Base-by-base conservation (phyloP, 2,113 vertebrate species). In the Trachemys scripta region DNA sequence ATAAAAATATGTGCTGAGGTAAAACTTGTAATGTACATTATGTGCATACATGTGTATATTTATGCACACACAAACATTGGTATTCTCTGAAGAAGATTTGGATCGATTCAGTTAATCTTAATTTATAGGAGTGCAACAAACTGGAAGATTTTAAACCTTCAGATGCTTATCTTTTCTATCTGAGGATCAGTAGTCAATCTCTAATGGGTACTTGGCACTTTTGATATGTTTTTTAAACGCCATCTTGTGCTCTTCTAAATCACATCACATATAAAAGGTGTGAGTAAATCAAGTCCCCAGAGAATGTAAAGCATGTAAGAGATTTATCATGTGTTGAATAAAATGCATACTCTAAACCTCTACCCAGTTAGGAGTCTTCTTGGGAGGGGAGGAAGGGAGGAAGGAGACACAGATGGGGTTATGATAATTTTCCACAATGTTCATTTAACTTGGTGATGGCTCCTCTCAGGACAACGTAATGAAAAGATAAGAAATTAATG, bases 401-500 rank as follows among this genome's bases (percentile, higher is more conserved):
- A 59, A 92, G 94, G 53, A 95, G 92, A 94, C 65, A 56, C 47
- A 45, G 31, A 91, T 78, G 86, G 51, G 57, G 25, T 96, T 98
- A 76, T 56, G 69, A 96, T 97, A 92, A 83, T 97, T 97, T 97
- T 94, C 84, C 88, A 78, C 93, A 87, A 54, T 97, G 88, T 96
- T 97, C 96, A 95, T 97, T 98, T 98, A 96, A 97, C 87, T 97
- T 95, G 94, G 86, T 94, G 97, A 95, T 91, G 91, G 76, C 51
- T 93, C 86, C 57, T 98, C 97, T 97, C 97, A 88, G 76, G 96
- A 98, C 95, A 95, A 29, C 31, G 54, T 96, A 85, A 96, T 90
- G 96, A 98, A 96, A 98, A 93, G 85, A 82, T 96, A 97, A 96
- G 91, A 96, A 87, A 97, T 96, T 98, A 98, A 97, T 96, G 96